Percentiles rank a stretch among this genome's conserved stretches.
Conservation (phyloP, 2,113 vertebrate genomes). For the Chaetura pelagica region DNA sequence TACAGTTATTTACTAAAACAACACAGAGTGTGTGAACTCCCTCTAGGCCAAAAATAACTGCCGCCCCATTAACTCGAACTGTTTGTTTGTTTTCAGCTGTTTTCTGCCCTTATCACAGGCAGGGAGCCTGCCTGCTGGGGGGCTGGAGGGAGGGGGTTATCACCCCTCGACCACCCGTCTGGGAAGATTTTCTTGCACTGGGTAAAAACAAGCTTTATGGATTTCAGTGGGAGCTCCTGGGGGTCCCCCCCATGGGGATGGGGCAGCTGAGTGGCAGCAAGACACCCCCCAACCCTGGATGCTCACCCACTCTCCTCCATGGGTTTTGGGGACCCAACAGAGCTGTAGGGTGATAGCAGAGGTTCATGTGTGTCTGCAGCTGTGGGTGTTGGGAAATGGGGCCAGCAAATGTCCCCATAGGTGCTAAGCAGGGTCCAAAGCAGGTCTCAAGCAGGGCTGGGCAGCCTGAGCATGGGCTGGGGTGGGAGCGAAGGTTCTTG, state of each 20-base stretch:
- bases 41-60: slow-evolving; percentile 56
- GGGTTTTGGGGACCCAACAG: accelerated
- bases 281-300: background rate
- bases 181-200: accelerated
- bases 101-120: background rate
- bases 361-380: background rate
- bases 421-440: background rate
- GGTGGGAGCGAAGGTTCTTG: background rate
- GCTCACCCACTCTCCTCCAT: accelerated
- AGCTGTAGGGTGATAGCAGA: background rate
- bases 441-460: background rate
- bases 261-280: background rate
- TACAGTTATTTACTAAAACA: slow-evolving; percentile 60
- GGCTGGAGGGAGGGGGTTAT: background rate
- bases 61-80: slow-evolving; percentile 26
- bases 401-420: background rate
- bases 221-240: background rate
- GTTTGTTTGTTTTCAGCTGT: slow-evolving; percentile 52
- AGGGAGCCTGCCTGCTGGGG: background rate
- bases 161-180: accelerated
- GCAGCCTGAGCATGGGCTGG: background rate
- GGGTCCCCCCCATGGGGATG: accelerated
- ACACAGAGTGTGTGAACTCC: slow-evolving; percentile 47
- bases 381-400: accelerated
- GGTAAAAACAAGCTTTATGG: background rate